These are phyloP conservation scores for Drosophila atripex DNA, from an alignment of 2,888 invertebrate genomes.

Conservation along the genomic window DNA sequence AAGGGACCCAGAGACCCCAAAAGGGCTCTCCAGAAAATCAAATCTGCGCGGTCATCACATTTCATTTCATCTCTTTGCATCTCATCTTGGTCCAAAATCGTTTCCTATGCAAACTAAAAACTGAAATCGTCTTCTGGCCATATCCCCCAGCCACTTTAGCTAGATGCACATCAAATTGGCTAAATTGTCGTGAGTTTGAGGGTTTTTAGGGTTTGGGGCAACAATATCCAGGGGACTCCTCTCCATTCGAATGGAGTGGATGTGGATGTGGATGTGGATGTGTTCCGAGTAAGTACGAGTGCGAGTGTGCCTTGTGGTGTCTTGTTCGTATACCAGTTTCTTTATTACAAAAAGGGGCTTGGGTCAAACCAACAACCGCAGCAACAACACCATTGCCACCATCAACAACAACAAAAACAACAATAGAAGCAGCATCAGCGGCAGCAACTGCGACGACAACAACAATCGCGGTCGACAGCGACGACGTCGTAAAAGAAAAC, in stretches of 20 bases:
- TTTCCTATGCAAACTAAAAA: slow-evolving; percentile 45
- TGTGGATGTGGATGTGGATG: neutral
- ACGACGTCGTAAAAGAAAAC: slow-evolving; percentile 76
- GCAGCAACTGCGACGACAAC: slow-evolving; percentile 34
- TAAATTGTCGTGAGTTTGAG: slow-evolving; percentile 70
- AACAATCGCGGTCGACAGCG: slow-evolving; percentile 44
- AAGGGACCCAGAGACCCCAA: neutral
- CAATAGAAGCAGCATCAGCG: slow-evolving; percentile 47
- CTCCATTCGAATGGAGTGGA: slow-evolving; percentile 7
- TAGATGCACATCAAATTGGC: slow-evolving; percentile 79
- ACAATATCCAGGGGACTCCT: slow-evolving; percentile 30
- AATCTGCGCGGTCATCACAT: slow-evolving; percentile 49
- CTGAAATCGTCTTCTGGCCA: slow-evolving; percentile 26
- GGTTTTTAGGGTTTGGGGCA: slow-evolving; percentile 21
- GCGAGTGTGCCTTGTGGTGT: slow-evolving; percentile 18
- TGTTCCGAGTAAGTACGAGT: neutral
- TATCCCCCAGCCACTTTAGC: slow-evolving; percentile 27
- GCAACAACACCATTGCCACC: slow-evolving; percentile 20
- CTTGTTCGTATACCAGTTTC: slow-evolving; percentile 73
- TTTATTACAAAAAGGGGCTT: slow-evolving; percentile 79
- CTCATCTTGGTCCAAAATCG: slow-evolving; percentile 18
- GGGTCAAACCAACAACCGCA: slow-evolving; percentile 73
- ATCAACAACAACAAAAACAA: neutral
- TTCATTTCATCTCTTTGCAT: slow-evolving; percentile 4
- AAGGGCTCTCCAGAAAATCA: slow-evolving; percentile 39